These are phyloP conservation scores for Thinocorus orbignyianus DNA, from an alignment of 2,113 vertebrate genomes.

Conservation along the genomic window DNA sequence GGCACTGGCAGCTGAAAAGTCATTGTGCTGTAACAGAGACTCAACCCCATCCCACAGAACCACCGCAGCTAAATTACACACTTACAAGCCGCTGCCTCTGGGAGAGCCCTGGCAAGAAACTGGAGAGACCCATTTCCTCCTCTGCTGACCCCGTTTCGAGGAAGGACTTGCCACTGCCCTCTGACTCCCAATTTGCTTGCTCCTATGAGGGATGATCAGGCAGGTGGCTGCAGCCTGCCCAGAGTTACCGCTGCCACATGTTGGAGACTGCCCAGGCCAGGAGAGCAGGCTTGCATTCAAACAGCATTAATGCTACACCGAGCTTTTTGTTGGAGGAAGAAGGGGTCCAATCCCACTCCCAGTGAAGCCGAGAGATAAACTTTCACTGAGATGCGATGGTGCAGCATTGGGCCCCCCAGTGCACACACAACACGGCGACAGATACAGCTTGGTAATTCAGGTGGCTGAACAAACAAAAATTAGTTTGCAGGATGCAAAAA, in stretches of 20 bases:
- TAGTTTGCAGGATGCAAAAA: slow-evolving; percentile 66
- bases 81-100: background rate
- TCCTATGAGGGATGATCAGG: background rate
- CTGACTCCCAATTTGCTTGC: background rate
- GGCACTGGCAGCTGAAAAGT: background rate
- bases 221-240: background rate
- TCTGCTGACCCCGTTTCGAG: background rate
- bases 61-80: background rate
- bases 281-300: slow-evolving; percentile 27
- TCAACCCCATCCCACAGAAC: background rate
- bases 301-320: slow-evolving; percentile 15
- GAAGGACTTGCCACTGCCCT: background rate
- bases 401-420: background rate
- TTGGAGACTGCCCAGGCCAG: background rate
- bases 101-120: background rate
- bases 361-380: background rate
- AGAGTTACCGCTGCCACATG: background rate
- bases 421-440: background rate
- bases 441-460: slow-evolving; percentile 59
- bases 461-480: slow-evolving; percentile 47
- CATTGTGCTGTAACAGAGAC: background rate
- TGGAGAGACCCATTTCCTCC: background rate
- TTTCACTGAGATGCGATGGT: background rate
- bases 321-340: background rate
- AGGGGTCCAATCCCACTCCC: background rate